These are phyloP conservation scores for Cecidostiba fungosa DNA, from an alignment of 2,888 invertebrate genomes.

Conservation along the genomic window DNA sequence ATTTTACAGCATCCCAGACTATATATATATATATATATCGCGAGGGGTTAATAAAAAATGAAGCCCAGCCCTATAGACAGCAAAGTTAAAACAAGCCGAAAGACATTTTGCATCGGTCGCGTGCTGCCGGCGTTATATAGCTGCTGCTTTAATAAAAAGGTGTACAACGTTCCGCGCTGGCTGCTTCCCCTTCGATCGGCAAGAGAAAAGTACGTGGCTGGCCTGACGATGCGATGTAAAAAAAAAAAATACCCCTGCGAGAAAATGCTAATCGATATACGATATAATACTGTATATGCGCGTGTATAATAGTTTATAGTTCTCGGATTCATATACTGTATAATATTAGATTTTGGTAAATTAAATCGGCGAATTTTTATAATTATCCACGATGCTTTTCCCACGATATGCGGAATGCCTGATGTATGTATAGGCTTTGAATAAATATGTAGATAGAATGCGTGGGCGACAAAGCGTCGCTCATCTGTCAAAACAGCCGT, in stretches of 20 bases:
- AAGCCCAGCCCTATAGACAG: conserved; percentile 32
- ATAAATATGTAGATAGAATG: background rate
- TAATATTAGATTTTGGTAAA: background rate
- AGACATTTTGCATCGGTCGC: conserved; percentile 67
- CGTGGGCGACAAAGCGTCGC: background rate
- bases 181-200: background rate
- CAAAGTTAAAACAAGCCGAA: conserved; percentile 62
- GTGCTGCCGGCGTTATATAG: background rate
- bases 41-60: conserved; percentile 64
- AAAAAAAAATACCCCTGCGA: conserved; percentile 1
- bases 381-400: background rate
- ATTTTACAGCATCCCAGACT: conserved; percentile 21
- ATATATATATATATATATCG: no score
- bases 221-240: conserved; percentile 51
- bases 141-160: conserved; percentile 67
- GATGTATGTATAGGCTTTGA: background rate
- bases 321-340: no score
- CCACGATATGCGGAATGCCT: background rate
- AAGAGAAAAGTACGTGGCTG: conserved; percentile 47
- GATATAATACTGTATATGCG: background rate
- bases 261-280: conserved; percentile 30
- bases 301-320: background rate
- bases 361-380: background rate
- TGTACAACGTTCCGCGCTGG: conserved; percentile 56
- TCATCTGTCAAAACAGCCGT: background rate